These are phyloP conservation scores for Tenodera sinensis DNA, from an alignment of 2,888 invertebrate genomes.

Conservation along the genomic window DNA sequence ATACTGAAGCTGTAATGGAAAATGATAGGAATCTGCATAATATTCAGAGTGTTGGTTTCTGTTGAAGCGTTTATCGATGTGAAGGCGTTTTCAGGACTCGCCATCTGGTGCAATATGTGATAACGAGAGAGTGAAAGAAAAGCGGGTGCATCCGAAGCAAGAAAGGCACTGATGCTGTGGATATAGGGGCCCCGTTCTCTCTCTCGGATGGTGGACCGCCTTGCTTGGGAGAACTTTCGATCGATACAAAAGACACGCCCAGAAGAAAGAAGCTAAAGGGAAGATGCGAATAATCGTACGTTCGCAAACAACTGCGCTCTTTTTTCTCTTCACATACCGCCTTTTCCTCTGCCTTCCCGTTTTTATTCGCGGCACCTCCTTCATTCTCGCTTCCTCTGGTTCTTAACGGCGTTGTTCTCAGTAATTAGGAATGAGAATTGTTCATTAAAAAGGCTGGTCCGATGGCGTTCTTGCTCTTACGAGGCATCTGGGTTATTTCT, in stretches of 20 bases:
- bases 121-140: background rate
- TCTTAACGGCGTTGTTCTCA: background rate
- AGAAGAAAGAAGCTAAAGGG: background rate
- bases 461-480: background rate
- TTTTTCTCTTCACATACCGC: background rate
- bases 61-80: background rate
- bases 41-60: background rate
- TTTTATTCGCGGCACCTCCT: background rate
- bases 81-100: background rate
- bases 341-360: background rate
- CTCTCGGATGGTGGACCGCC: background rate
- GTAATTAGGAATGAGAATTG: conserved; percentile 12
- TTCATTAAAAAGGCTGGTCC: background rate
- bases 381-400: background rate
- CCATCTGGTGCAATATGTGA: background rate
- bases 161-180: background rate
- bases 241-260: background rate
- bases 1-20: too few species aligned
- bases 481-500: background rate
- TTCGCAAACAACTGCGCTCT: background rate
- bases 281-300: background rate
- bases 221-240: background rate
- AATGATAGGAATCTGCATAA: background rate
- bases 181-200: background rate
- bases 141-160: background rate